These are phyloP conservation scores for Stegastes partitus DNA, from an alignment of 2,113 vertebrate species.

Conservation along the genomic window DNA sequence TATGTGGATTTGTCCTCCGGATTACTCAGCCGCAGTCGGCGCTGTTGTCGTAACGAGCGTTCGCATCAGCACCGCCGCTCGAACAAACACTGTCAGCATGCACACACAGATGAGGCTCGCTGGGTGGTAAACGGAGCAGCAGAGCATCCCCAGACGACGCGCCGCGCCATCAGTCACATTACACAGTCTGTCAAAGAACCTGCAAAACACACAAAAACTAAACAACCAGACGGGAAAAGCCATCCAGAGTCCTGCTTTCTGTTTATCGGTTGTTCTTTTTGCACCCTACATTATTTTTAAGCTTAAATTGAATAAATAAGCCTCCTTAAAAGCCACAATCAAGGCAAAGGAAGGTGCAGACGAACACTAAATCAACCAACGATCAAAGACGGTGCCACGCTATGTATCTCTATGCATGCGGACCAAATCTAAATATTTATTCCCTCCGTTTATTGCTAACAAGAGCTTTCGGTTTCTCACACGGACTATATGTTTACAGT, in stretches of 20 bases:
- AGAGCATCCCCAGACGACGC: constrained; percentile 16
- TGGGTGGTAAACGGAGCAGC: constrained; percentile 17
- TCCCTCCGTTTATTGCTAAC: background rate
- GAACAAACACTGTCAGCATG: constrained; percentile 40
- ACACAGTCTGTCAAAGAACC: constrained; percentile 10
- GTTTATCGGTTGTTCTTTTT: too few species aligned
- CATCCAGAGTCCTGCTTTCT: background rate
- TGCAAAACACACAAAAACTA: constrained; percentile 13
- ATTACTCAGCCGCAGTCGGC: constrained; percentile 18
- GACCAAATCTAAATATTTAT: too few species aligned
- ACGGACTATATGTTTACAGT: background rate
- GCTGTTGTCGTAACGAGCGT: constrained; percentile 30
- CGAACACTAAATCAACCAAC: too few species aligned
- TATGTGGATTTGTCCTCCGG: constrained; percentile 5
- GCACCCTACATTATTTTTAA: too few species aligned
- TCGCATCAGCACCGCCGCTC: constrained; percentile 32
- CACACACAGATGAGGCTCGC: constrained; percentile 22
- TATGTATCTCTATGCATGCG: too few species aligned
- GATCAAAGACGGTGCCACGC: too few species aligned
- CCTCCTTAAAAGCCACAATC: too few species aligned
- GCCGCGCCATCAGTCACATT: constrained; percentile 14
- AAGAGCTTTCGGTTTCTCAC: too few species aligned
- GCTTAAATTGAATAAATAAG: too few species aligned
- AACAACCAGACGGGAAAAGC: background rate
- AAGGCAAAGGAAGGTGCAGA: too few species aligned